Base-by-base conservation (phyloP, 1,140 invertebrate genomes). In the Drosophila lacertosa region DNA sequence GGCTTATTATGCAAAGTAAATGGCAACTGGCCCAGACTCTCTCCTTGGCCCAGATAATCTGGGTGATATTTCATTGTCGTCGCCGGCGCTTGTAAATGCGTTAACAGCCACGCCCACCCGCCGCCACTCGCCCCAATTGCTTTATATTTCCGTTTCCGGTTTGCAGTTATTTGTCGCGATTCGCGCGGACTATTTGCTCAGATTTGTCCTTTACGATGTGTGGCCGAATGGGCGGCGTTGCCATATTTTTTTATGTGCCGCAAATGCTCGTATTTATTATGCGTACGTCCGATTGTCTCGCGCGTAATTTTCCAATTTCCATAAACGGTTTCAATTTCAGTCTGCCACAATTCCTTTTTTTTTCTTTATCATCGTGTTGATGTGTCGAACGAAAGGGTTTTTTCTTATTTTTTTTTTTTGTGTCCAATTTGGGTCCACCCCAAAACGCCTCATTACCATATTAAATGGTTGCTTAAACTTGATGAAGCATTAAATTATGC, bases 1-100 rank as follows among this genome's bases (percentile, higher is more conserved):
- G 58, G 77, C 82, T 86, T 86, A 86, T 86, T 86, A 86, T 86
- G 82, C 82, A 88, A 86, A 86, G 70, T 88, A 68, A 88, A 75
- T 77, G 59, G 32, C 62, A 22, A 48, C 37, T 29, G 40, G 13
- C 15, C 7, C 32, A n/a, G 7, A 7, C 11, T 11, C 16, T 13
- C 24, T 44, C 15, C 6, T 29, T 5, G 26, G 16, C 24, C 11
- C 54, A 62, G 82, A 82, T 86, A 86, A 86, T 86, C 82, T 86
- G 18, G 60, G 73, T 74, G 70, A 86, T 86, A 86, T 88, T 82
- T 86, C 83, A 86, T 88, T 88, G 82, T 77, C 77, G 73, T 86
- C 73, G 69, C 55, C 62, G 54, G 67, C 54, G 62, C 82, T 88
- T 86, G 82, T 82, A 86, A 86, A 86, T 78, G 82, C 63, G 82